Base-by-base conservation (phyloP, 2,797 vertebrate genomes). In the Petrocephalus schoutedeni region DNA sequence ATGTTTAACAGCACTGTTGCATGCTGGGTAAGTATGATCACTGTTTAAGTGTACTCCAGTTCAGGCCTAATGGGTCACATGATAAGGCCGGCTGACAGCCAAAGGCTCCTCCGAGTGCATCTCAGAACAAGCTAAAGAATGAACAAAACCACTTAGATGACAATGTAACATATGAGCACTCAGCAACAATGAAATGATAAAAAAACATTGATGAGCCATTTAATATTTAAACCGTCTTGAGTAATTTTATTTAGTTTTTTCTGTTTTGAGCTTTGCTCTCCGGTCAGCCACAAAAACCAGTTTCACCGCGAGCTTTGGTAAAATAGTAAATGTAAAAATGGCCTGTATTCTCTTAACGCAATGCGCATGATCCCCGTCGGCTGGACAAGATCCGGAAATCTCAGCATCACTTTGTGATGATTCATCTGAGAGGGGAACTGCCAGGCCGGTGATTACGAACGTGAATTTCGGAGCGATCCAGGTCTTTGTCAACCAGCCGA, bases 381-480 rank as follows among this genome's bases (percentile, higher is more conserved):
- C 61, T 82, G 19, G 71, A 28, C 28, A 56, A 53, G 57, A 59
- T 74, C 51, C 77, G 32, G 58, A 87, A 74, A 41, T 85, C 87
- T 80, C 77, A 49, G 41, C 58, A 16, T 64, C 36, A 19, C 28
- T 8, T 36, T 12, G 16, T 21, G 49, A 90, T 21, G 6, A 86
- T 89, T 87, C 77, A 80, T 90, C 89, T 88, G 86, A 53, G 4
- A 36, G 14, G 53, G 54, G 32, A 71, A 77, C 61, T 32, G 19
- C 12, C 53, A 32, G 86, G 61, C 87, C 32, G 53, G 86, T 86
- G 87, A 85, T 89, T 87, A 64, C 86, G 41, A 85, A 36, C 41
- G 87, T 4, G 58, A 41, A 53, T 90, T 87, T 82, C 58, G 64
- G 45, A 61, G 71, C 87, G 87, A 90, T 87, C 85, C 87, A 89